These are phyloP conservation scores for Stichopus horrens DNA, from an alignment of 53 echinoderm and acorn worm genomes.

Conservation along the genomic window DNA sequence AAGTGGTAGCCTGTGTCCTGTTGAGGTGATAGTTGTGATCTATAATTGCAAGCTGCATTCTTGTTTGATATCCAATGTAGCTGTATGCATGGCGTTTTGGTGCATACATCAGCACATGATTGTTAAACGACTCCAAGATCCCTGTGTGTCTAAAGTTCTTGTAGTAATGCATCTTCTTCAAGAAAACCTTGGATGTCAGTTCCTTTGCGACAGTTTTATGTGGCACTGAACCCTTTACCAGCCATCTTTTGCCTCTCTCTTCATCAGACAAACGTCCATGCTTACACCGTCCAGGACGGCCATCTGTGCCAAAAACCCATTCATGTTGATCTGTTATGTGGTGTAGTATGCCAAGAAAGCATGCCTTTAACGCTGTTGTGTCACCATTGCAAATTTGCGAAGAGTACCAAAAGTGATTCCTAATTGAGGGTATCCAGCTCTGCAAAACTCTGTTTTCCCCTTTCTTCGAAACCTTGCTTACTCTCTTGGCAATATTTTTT, in stretches of 20 bases:
- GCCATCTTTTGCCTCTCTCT: slow-evolving; percentile 13
- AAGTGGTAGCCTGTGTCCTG: neutral
- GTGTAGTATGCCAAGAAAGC: slow-evolving; percentile 22
- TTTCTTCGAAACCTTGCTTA: slow-evolving; percentile 7
- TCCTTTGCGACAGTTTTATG: slow-evolving; percentile 18
- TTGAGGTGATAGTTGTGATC: slow-evolving; percentile 26
- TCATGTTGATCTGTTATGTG: slow-evolving; percentile 52
- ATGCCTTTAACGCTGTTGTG: neutral
- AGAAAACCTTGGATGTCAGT: neutral
- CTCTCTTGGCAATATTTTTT: slow-evolving; percentile 40
- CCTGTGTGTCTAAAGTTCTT: slow-evolving; percentile 45
- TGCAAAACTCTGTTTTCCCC: slow-evolving; percentile 12
- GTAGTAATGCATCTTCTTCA: slow-evolving; percentile 32
- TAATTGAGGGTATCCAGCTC: slow-evolving; percentile 41
- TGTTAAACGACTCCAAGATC: slow-evolving; percentile 38
- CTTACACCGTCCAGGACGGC: slow-evolving; percentile 20
- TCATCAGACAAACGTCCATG: slow-evolving; percentile 16
- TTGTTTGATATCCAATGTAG: neutral
- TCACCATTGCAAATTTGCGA: slow-evolving; percentile 6
- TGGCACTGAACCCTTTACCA: neutral
- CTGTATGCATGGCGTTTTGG: slow-evolving; percentile 24
- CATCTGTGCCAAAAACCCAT: slow-evolving; percentile 36
- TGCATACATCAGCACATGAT: slow-evolving; percentile 40
- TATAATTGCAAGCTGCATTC: neutral
- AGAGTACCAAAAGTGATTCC: slow-evolving; percentile 47